Evolutionary conservation across 2,113 vertebrate species (phyloP).

Genomic region (Coryphaenoides rupestris): DNA sequence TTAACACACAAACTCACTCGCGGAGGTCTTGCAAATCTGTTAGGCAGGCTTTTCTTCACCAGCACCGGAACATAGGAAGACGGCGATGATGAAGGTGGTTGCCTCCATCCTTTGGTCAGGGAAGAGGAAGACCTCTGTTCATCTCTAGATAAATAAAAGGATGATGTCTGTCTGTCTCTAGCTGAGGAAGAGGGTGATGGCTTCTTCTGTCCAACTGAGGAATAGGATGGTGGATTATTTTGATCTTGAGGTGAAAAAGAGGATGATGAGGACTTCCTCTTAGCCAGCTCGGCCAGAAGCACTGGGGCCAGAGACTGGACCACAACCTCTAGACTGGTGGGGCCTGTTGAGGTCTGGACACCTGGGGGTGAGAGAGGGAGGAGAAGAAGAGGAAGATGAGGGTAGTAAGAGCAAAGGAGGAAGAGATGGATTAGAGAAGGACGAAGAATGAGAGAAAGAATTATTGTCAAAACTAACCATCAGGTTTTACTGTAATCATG

Average conservation of each 20-base stretch:
- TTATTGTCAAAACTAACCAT: no score
- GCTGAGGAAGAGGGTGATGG: background rate
- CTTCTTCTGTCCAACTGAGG: background rate
- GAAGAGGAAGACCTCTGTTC: background rate
- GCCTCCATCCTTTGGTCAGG: constrained; percentile 14
- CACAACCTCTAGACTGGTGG: constrained; percentile 43
- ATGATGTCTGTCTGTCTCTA: no score
- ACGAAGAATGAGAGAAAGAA: no score
- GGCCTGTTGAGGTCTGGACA: constrained; percentile 41
- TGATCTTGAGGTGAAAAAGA: background rate
- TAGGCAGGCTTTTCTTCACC: background rate
- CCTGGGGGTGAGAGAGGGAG: constrained; percentile 18
- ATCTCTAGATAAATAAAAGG: no score
- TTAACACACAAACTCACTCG: background rate
- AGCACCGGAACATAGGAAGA: background rate
- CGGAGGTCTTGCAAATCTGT: background rate
- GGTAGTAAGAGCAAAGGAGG: no score
- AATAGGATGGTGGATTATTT: background rate
- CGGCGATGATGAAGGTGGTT: background rate
- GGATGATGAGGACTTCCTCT: constrained; percentile 41
- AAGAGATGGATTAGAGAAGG: no score
- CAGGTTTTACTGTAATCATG: no score
- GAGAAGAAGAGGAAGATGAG: background rate
- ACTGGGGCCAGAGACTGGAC: constrained; percentile 57
- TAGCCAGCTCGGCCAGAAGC: constrained; percentile 55